Base-by-base conservation (phyloP, 1,140 invertebrate genomes). In the Drosophila nebulosa region DNA sequence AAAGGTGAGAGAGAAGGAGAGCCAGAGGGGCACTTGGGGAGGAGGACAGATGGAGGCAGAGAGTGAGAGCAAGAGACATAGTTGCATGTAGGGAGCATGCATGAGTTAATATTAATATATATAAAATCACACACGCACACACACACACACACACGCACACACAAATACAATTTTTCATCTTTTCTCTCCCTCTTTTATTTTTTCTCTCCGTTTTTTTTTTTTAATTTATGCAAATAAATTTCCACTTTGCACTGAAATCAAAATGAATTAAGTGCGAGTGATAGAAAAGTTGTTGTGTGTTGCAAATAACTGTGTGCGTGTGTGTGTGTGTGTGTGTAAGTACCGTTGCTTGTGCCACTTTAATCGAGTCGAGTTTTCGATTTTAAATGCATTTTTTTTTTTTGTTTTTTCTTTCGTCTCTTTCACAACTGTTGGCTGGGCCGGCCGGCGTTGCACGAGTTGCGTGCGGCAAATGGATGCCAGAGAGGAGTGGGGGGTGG, bases 161-260 rank as follows among this genome's bases (percentile, higher is more conserved):
- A 65, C 35, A 35, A 42, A 26, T 64, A 24, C 35, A 57, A 35
- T 73, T 57, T 58, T 42, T 9, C 7, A 6, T 50, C 18, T 39
- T 18, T 66, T 61, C n/a, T 62, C 46, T 30, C 35, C 26, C 64
- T 64, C 18, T 18, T 53, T 53, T 61, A 36, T 52, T 57, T 30
- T 39, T 32, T 36, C 1, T 69, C 51, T 69, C 61, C 39, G 24
- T 55, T 57, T 68, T 52, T 74, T 57, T 63, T 74, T 79, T 89
- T 79, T 85, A 89, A 89, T 89, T 89, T 89, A 89, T 89, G 85
- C 85, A 89, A 89, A 89, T 89, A 89, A 89, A 89, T 86, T 85
- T 89, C 85, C 85, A 89, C 85, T 89, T 85, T 89, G 85, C 85
- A 89, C 85, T 76, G 85, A 89, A 89, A 89, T 89, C 85, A 89